Base-by-base conservation (phyloP, 2,797 vertebrate species). In the Pygocentrus nattereri region DNA sequence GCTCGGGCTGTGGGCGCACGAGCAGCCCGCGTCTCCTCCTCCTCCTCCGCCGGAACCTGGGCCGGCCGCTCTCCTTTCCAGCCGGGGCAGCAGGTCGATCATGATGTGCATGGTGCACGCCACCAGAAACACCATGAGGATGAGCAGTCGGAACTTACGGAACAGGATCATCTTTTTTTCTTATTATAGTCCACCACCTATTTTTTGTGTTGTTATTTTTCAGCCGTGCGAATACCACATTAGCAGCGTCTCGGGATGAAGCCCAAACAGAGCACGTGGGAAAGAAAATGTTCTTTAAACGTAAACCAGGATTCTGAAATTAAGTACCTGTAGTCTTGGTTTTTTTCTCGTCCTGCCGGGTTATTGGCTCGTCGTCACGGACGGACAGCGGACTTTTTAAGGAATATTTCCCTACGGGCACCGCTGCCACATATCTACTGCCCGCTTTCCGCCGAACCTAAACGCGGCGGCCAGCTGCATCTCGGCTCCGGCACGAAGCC, bases 91-190 rank as follows among this genome's bases (percentile, higher is more conserved):
- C 91, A 98, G 88, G 92, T 98, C 97, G 85, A 98, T 95, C 94
- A 96, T 95, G 86, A 99, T 97, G 92, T 99, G 97, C 95, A 98
- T 95, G 58, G 97, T 97, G 91, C 97, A 98, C 56, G 97, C 97
- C 21, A 97, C 90, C 81, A 98, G 86, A 78, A 99, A 97, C 78
- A 96, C 97, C 95, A 94, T 94, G 44, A 98, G 93, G 74, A 99
- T 95, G 74, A 99, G 85, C 87, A 97, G 94, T 85, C 97, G 91
- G 92, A 98, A 98, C 93, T 95, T 96, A 78, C 98, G 97, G 69
- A 98, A 96, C 89, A 97, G 83, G 34, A 98, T 96, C 97, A 97
- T 97, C 86, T 94, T 97, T 87, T 87, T 30, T n/a, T 0, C 11
- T 47, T 12, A 44, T 44, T 12, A 21, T 54, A 19, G 52, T 54